Conservation (phyloP, 2,888 invertebrate species). For the Scrobipalpa atriplicella region DNA sequence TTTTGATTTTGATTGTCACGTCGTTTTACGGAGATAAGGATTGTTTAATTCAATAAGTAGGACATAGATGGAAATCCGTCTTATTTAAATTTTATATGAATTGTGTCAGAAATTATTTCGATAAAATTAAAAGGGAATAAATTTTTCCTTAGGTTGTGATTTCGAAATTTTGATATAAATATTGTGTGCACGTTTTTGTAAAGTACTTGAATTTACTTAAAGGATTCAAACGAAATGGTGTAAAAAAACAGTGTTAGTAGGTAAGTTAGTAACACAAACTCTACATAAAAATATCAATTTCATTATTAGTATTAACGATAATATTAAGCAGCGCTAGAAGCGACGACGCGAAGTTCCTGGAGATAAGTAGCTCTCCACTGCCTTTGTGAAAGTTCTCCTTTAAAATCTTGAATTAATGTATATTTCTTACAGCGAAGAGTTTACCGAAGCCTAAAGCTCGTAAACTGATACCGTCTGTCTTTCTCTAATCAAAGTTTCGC, state of each 20-base stretch:
- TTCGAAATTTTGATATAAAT: neutral
- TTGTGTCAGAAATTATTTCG: neutral
- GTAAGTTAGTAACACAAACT: constrained; percentile 12
- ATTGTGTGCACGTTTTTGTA: neutral
- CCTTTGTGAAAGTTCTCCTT: constrained; percentile 40
- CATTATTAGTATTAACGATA: constrained; percentile 25
- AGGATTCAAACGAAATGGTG: neutral
- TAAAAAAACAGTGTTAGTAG: constrained; percentile 3
- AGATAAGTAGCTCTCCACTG: constrained; percentile 37
- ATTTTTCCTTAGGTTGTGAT: neutral
- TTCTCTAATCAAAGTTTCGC: constrained; percentile 22
- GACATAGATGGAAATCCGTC: neutral
- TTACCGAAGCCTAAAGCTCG: constrained; percentile 11
- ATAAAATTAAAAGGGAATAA: neutral
- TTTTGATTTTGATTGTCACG: constrained; percentile 23
- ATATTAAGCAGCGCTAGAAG: constrained; percentile 41
- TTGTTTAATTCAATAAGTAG: neutral
- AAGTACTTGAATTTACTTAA: neutral
- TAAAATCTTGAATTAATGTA: constrained; percentile 33
- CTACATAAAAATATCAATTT: constrained; percentile 26
- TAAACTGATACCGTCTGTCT: constrained; percentile 24
- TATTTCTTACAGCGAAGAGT: constrained; percentile 16
- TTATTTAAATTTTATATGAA: neutral
- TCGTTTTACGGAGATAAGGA: constrained; percentile 4
- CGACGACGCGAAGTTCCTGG: constrained; percentile 42